These are phyloP conservation scores for Gallirallus australis DNA, from an alignment of 2,797 vertebrate species.

Conservation along the genomic window DNA sequence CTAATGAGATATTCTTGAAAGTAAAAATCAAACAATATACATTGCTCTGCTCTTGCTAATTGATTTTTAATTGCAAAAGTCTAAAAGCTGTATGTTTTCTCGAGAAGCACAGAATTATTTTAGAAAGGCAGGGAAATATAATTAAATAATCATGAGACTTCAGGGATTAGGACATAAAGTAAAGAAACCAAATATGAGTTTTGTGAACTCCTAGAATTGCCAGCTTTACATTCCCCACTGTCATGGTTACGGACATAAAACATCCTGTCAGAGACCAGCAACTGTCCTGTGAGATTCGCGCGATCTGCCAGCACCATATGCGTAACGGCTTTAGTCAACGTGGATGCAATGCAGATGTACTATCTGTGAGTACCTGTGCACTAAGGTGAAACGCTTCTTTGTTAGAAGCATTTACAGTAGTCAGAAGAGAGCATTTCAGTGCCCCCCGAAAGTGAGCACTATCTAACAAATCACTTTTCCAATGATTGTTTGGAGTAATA, in stretches of 20 bases:
- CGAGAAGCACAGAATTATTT: neutral
- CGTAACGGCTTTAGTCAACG: neutral
- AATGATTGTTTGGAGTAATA: neutral
- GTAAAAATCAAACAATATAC: neutral
- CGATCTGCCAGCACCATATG: neutral
- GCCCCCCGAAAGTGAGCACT: neutral
- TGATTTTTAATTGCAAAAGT: neutral
- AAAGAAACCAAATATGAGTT: neutral
- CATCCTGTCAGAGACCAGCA: neutral
- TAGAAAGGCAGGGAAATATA: neutral
- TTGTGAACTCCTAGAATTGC: neutral
- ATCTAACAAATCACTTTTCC: neutral
- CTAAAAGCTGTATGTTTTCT: neutral
- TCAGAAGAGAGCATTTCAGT: neutral
- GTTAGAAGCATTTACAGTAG: neutral
- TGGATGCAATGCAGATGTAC: neutral
- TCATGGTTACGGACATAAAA: neutral
- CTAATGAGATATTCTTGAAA: neutral
- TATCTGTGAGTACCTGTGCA: neutral
- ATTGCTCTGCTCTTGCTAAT: neutral
- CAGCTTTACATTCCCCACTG: neutral
- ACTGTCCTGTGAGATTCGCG: neutral
- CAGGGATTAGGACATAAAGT: neutral
- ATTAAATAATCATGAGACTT: neutral
- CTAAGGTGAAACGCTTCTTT: neutral